Base-by-base conservation (phyloP, 2,888 invertebrate species). In the Cerceris rybyensis region DNA sequence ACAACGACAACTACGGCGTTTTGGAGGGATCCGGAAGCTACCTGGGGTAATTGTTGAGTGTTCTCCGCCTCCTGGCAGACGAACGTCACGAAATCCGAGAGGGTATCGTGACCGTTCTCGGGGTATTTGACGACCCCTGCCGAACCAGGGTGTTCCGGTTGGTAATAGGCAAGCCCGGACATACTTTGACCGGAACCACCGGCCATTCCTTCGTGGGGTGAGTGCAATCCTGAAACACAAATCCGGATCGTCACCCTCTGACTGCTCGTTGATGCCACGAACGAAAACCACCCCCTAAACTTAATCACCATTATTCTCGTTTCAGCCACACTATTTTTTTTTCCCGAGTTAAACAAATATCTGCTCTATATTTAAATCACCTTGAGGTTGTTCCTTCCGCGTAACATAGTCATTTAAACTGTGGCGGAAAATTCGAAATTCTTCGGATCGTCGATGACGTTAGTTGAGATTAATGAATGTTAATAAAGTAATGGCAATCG, bases 41-140 rank as follows among this genome's bases (percentile, higher is more conserved):
- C 96, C 95, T 96, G 96, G 90, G 96, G 93, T 90, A 95, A 95
- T 93, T 96, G 96, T 88, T 95, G 94, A 75, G 95, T 96, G 78
- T 95, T 95, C 86, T 97, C 96, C 43, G 97, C 96, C 93, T 98
- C 98, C 93, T 98, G 98, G 91, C 98, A 98, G 67, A 98, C 98
- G 90, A 98, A 97, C 58, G 98, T 98, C 82, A 98, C 98, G 93
- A 98, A 98, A 93, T 99, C 98, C 2, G 98, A 97, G 82, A 98
- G 95, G 0, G 97, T 97, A 92, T 98, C 98, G 91, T 97, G 97
- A 0, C 97, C 96, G 88, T 96, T 97, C 91, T 97, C 97, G 65
- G 96, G 95, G 92, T 97, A 97, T 92, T 96, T 96, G 81, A 94
- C 94, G 69, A 93, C 93, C 75, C 87, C 87, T 67, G 88, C 82